Conservation (phyloP, 2,888 invertebrate species). For the Kryphioiulus occultus region DNA sequence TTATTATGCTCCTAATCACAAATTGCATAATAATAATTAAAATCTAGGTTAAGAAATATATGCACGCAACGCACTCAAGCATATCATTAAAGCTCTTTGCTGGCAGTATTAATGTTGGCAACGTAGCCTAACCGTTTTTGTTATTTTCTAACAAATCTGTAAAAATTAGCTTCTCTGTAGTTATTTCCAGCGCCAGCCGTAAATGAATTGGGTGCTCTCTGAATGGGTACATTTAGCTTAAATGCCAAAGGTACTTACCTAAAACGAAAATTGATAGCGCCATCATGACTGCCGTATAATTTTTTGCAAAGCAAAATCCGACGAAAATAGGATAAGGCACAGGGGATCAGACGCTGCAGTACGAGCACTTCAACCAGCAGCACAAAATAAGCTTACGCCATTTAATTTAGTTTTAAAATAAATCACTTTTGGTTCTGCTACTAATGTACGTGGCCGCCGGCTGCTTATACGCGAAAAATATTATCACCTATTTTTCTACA, state of each 20-base stretch:
- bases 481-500: background rate
- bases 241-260: background rate
- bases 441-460: no score
- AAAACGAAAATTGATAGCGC: background rate
- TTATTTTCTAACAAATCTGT: background rate
- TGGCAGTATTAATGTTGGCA: background rate
- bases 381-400: background rate
- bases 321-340: conserved; percentile 26
- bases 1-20: no score
- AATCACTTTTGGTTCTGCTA: background rate
- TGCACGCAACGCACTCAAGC: background rate
- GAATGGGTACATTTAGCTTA: background rate
- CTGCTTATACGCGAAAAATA: background rate
- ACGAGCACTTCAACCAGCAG: background rate
- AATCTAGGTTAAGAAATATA: background rate
- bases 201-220: background rate
- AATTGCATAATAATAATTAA: no score
- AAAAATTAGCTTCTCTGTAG: background rate
- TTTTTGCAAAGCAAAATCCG: conserved; percentile 8
- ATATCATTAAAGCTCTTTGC: background rate
- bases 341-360: background rate
- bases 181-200: background rate
- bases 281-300: conserved; percentile 22
- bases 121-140: background rate
- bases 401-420: background rate